These are phyloP conservation scores for Zoroaster sp. DNA, from an alignment of 53 echinoderm and acorn worm genomes.

Conservation along the genomic window DNA sequence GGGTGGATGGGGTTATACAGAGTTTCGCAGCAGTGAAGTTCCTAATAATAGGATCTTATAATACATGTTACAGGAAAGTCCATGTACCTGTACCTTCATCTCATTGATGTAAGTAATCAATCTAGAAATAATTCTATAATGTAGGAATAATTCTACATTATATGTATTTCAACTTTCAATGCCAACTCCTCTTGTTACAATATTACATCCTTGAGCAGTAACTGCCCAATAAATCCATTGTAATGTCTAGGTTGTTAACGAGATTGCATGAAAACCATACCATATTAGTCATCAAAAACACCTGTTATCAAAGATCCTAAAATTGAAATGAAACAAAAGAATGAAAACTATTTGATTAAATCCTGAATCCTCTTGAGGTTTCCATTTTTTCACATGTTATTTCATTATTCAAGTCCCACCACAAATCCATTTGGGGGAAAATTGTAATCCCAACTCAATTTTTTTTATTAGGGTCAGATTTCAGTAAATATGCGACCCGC, in stretches of 20 bases:
- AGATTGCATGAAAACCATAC: neutral
- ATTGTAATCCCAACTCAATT: slow-evolving; percentile 20
- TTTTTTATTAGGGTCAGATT: slow-evolving; percentile 35
- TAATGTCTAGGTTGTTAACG: neutral
- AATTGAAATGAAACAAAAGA: neutral
- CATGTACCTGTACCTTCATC: too few relatives aligned
- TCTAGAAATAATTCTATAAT: neutral
- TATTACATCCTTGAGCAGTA: neutral
- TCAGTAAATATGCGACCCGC: neutral
- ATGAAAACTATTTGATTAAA: neutral
- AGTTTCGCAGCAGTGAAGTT: too few relatives aligned
- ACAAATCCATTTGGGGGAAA: neutral
- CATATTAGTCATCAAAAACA: slow-evolving; percentile 16
- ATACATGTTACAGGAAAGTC: too few relatives aligned
- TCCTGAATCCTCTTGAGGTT: neutral
- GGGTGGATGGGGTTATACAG: too few relatives aligned
- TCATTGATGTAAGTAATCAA: too few relatives aligned
- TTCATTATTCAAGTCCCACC: neutral
- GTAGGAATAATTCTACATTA: neutral
- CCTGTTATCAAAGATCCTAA: slow-evolving; percentile 5
- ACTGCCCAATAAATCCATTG: neutral
- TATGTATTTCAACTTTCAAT: neutral
- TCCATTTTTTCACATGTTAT: neutral
- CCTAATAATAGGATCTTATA: too few relatives aligned
- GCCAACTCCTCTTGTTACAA: neutral